Evolutionary conservation across 2,888 invertebrate species (phyloP).

Genomic region (Pantelozetes paolii): DNA sequence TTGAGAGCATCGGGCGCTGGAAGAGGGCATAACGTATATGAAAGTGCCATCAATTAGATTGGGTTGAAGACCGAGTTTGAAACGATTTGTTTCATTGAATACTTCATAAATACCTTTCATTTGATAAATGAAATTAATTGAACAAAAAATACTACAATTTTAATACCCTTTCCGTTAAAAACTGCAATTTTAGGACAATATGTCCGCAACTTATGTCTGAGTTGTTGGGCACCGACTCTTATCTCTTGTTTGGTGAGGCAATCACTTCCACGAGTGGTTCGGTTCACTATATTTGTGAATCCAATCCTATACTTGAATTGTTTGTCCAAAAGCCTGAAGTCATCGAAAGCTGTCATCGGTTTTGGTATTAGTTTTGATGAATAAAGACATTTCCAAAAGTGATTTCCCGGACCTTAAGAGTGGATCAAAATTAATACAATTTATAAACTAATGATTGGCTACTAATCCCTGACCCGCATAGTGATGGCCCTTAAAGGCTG

Average conservation of each 20-base stretch:
- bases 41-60: conserved; percentile 93
- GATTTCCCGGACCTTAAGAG: conserved; percentile 82
- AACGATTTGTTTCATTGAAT: conserved; percentile 94
- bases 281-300: conserved; percentile 94
- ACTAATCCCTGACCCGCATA: conserved; percentile 63
- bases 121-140: neutral
- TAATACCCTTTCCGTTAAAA: conserved; percentile 88
- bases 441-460: neutral
- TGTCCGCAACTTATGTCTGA: conserved; percentile 81
- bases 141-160: neutral
- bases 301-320: conserved; percentile 72
- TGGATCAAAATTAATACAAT: neutral
- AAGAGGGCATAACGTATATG: conserved; percentile 99
- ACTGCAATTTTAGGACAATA: conserved; percentile 94
- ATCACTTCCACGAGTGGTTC: conserved; percentile 92
- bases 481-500: conserved; percentile 96
- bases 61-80: conserved; percentile 91
- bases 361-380: conserved; percentile 88
- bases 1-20: conserved; percentile 93
- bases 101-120: conserved; percentile 79
- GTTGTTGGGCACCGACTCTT: conserved; percentile 66
- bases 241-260: conserved; percentile 68
- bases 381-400: conserved; percentile 98
- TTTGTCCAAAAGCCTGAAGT: conserved; percentile 76
- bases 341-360: conserved; percentile 93